Evolutionary conservation across 2,888 invertebrate species (phyloP), one percentile per base, ranked within the genome.

Genomic region (Hyppa rectilinea): DNA sequence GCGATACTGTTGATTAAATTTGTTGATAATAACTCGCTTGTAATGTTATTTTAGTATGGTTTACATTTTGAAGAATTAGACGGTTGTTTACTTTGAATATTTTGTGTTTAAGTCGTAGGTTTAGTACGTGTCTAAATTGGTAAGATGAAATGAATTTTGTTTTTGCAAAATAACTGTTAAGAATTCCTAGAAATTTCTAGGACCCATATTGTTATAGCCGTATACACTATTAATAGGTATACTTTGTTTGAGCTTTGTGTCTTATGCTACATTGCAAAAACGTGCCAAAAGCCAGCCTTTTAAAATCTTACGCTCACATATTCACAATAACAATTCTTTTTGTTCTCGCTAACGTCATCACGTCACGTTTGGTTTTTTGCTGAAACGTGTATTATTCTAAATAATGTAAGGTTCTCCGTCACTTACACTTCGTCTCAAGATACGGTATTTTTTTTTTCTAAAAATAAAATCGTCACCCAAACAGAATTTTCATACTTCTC

Each of bases 1-100:
- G 65, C 67, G 67, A 62, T 20, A 64, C 66, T 68, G 62, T 71
- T 83, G 79, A 83, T 85, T 85, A 87, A 82, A 75, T 83, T 82
- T 80, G 78, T 81, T 80, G 63, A 76, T 80, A 81, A 75, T 78
- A 78, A 82, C 74, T 74, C 31, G 38, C 61, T 65, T 69, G 71
- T 62, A 77, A 75, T 78, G 66, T 71, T 74, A 63, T 63, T 73
- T 69, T 64, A 60, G 36, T 49, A 61, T 45, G 49, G 40, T 67
- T 52, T 70, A 66, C 52, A 69, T 64, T 38, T 56, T 50, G 4
- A 63, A 75, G 47, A 66, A 55, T 62, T 49, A 5, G 34, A 10
- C 9, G 10, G n/a, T 50, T 78, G 73, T 65, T 55, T 64, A 38
- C 20, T 62, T 78, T 71, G 52, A 62, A 47, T 49, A 36, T 43